A percentile compares a stretch with the other conserved stretches of the same genome.
Conservation (phyloP, 1,140 invertebrate genomes). For the Microplitis demolitor region DNA sequence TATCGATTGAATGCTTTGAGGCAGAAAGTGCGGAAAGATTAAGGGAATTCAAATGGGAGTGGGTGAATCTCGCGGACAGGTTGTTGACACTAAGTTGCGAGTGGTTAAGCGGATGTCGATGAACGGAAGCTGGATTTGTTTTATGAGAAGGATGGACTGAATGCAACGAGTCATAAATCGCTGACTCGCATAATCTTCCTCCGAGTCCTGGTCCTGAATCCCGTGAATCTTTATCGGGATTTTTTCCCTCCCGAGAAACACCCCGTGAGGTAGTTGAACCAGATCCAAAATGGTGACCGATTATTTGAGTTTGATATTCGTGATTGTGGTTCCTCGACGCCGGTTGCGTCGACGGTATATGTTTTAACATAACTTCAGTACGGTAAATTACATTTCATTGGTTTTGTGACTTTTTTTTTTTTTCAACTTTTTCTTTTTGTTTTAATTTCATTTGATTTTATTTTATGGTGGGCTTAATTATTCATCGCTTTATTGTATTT, state of each 20-base stretch:
- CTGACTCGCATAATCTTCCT: constrained; percentile 28
- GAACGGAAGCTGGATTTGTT: constrained; percentile 45
- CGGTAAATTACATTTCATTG: background rate
- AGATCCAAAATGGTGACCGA: constrained; percentile 35
- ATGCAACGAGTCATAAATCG: constrained; percentile 50
- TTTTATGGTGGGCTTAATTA: background rate
- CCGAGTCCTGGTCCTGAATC: too few relatives aligned
- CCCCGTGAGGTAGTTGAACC: constrained; percentile 20
- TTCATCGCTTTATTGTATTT: background rate
- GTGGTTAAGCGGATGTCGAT: constrained; percentile 51
- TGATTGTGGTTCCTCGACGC: constrained; percentile 52
- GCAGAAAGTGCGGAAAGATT: constrained; percentile 72
- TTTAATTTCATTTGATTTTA: too few relatives aligned
- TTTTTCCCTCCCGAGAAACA: constrained; percentile 31
- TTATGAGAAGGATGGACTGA: constrained; percentile 32
- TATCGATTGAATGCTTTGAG: constrained; percentile 76
- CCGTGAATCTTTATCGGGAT: background rate
- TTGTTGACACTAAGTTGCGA: constrained; percentile 59
- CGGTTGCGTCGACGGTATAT: constrained; percentile 60
- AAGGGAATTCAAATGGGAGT: constrained; percentile 61
- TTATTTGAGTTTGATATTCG: constrained; percentile 49
- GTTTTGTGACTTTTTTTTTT: background rate
- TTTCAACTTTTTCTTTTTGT: background rate
- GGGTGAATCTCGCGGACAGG: constrained; percentile 52
- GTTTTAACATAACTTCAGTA: constrained; percentile 57